Evolutionary conservation across 2,888 invertebrate genomes (phyloP).

Genomic region (Tetanocera ferruginea): DNA sequence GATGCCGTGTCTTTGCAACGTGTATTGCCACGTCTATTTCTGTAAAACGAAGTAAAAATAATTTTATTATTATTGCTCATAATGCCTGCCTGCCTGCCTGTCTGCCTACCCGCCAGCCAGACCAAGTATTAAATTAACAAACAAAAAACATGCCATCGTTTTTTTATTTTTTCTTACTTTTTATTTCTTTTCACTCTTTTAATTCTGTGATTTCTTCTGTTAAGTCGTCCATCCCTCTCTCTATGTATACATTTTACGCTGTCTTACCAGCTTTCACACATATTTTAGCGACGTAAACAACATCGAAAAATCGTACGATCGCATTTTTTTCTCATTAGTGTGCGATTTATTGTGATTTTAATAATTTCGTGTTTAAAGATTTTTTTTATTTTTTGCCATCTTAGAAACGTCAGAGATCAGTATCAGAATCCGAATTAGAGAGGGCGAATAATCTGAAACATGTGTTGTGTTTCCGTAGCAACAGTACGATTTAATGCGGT

Average conservation of each 20-base stretch:
- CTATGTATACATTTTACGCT: not conserved
- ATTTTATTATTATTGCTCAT: not conserved
- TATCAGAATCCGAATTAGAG: not conserved
- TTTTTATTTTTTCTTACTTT: not conserved
- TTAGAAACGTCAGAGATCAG: too few species aligned
- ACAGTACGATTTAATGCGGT: not conserved
- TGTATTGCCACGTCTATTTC: not conserved
- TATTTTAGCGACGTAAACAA: not conserved
- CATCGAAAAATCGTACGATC: slow-evolving; percentile 22
- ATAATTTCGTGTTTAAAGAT: not conserved
- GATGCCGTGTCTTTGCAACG: too few species aligned
- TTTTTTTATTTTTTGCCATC: too few species aligned
- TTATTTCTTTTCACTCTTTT: not conserved
- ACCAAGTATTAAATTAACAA: slow-evolving; percentile 1
- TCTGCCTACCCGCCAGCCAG: too few species aligned
- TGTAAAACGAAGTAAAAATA: not conserved
- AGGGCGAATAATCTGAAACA: not conserved
- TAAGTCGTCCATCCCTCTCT: not conserved
- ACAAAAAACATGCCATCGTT: slow-evolving; percentile 27
- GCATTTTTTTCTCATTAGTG: slow-evolving; percentile 18
- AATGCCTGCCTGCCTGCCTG: too few species aligned
- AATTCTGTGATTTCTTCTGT: slow-evolving; percentile 1
- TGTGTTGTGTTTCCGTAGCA: not conserved
- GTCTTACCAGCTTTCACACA: not conserved
- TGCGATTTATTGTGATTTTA: slow-evolving; percentile 3